phyloP scores from a whole-genome alignment of 2,888 invertebrate species.

The Thalpophila matura region DNA sequence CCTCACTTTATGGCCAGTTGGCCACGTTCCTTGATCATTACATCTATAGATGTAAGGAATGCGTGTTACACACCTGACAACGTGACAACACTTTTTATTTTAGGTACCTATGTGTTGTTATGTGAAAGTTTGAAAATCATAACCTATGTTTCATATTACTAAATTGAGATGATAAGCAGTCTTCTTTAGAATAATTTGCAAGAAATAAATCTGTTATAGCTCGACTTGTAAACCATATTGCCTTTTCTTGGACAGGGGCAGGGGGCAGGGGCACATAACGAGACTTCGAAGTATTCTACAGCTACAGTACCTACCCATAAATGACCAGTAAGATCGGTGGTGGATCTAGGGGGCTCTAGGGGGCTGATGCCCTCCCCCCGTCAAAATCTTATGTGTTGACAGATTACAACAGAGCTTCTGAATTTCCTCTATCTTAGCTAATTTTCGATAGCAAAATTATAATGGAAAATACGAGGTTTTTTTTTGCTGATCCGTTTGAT shows the following conservation, averaged over 20 bases:
- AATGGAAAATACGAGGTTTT: conserved; percentile 1
- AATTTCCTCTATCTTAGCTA: not conserved
- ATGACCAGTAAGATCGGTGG: conserved; percentile 27
- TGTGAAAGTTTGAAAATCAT: conserved; percentile 4
- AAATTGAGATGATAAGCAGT: not conserved
- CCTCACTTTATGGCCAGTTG: conserved; percentile 54
- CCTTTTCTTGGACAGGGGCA: not conserved
- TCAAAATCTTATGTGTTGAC: too few species aligned
- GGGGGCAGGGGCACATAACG: too few species aligned
- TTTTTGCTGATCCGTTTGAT: too few species aligned
- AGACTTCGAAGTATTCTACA: not conserved
- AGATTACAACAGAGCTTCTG: not conserved
- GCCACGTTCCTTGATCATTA: conserved; percentile 60
- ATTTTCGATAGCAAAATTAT: conserved; percentile 11
- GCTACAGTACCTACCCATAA: not conserved
- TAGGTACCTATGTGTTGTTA: not conserved
- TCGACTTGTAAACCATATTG: conserved; percentile 1
- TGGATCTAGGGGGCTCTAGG: too few species aligned
- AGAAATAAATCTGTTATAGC: not conserved
- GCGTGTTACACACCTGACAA: conserved; percentile 14
- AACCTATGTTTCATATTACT: not conserved
- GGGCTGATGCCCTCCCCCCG: too few species aligned
- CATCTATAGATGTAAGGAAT: conserved; percentile 36
- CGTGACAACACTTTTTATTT: not conserved
- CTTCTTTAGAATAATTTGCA: not conserved